phyloP scores from a whole-genome alignment of 1,140 invertebrate genomes.

The Gryllus bimaculatus region DNA sequence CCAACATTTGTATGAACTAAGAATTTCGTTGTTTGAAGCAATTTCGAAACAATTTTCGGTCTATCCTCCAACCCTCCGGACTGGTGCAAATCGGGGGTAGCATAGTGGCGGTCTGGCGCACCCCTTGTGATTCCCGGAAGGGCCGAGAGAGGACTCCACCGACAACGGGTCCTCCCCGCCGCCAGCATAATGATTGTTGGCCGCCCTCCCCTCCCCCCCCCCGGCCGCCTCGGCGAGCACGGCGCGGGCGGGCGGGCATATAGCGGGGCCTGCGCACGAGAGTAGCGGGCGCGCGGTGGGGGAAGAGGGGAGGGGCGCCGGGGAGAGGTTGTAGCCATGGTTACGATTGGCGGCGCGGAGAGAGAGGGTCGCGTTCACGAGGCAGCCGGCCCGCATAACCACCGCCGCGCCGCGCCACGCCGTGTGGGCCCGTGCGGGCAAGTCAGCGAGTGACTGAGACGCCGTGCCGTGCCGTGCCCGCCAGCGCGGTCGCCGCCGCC shows the following conservation, averaged over 20 bases:
- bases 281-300: not conserved
- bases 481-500: not conserved
- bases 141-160: not conserved
- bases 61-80: too few species aligned
- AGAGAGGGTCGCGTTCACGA: not conserved
- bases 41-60: too few species aligned
- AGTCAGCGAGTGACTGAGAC: not conserved
- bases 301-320: not conserved
- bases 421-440: not conserved
- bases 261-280: conserved; percentile 7
- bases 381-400: not conserved
- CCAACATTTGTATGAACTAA: too few species aligned
- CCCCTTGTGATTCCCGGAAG: not conserved
- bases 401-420: not conserved
- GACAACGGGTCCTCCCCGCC: not conserved
- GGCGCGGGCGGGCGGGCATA: not conserved
- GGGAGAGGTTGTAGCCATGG: not conserved
- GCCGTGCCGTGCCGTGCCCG: not conserved
- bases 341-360: not conserved
- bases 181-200: not conserved
- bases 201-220: too few species aligned
- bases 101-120: too few species aligned
- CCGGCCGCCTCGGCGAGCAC: not conserved
- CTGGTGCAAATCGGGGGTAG: too few species aligned
- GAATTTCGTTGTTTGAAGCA: too few species aligned